Base-by-base conservation (phyloP, 2,797 vertebrate genomes). In the Mus minutoides region DNA sequence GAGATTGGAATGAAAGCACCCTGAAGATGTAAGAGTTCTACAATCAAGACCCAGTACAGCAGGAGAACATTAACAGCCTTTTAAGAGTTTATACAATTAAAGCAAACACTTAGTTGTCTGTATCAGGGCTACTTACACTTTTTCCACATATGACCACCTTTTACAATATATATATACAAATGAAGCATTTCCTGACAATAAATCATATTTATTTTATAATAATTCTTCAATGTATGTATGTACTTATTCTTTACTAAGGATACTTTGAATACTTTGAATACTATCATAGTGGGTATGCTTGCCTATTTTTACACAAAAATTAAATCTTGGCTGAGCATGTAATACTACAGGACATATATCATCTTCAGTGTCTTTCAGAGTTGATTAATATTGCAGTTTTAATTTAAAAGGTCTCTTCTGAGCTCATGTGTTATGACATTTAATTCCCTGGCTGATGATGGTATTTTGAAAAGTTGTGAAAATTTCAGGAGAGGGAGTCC, bases 61-160 rank as follows among this genome's bases (percentile, higher is more conserved):
- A 87, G 88, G 29, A 58, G n/a, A 46, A 5, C 17, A 89, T 54
- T 78, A 93, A 46, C 34, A 37, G 34, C 91, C 67, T 93, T 83
- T 40, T 4, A 88, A 92, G 83, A 77, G 26, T 86, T 73, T 77
- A 86, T 26, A 54, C 54, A 92, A 93, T 86, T 94, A 96, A 89
- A 79, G 4, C 24, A 67, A 91, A 19, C 60, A 56, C 22, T 91
- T 40, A 89, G 58, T 73, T 93, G 92, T 86, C 40, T 34, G 85
- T 76, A 40, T 37, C 40, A 64, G 78, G 22, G 34, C 49, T 76
- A 60, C 54, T 60, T 88, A 76, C 46, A 46, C 54, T 58, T 60
- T 76, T 22, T 29, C n/a, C 26, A 88, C 37, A 31, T 43, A 13
- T 73, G 37, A 75, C 5, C n/a, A 43, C 10, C 0, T 75, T 43